These are phyloP conservation scores for Hydrolagus colliei DNA, from an alignment of 2,797 vertebrate species.

Conservation along the genomic window DNA sequence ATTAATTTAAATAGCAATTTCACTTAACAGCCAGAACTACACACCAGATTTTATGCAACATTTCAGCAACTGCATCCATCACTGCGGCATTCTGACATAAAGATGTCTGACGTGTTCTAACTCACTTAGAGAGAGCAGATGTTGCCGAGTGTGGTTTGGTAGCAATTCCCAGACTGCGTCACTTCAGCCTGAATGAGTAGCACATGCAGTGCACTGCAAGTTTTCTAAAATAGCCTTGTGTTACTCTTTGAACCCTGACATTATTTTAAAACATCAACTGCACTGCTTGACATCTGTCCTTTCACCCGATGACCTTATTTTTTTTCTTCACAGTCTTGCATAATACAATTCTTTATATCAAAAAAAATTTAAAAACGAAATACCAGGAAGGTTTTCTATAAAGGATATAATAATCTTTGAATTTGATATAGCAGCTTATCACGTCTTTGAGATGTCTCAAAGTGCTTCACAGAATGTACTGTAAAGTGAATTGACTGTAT, in stretches of 20 bases:
- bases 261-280: constrained; percentile 52
- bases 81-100: constrained; percentile 94
- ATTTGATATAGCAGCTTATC: too few relatives aligned
- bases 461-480: too few relatives aligned
- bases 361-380: not conserved
- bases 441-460: too few relatives aligned
- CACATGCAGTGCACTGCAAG: constrained; percentile 87
- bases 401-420: not conserved
- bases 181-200: constrained; percentile 98
- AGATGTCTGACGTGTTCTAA: constrained; percentile 99
- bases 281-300: constrained; percentile 65
- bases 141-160: constrained; percentile 86
- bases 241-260: constrained; percentile 60
- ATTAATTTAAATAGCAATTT: constrained; percentile 97
- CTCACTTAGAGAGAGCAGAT: constrained; percentile 99
- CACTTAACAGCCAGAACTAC: constrained; percentile 91
- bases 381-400: not conserved
- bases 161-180: constrained; percentile 97
- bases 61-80: constrained; percentile 94
- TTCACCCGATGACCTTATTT: constrained; percentile 48
- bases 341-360: not conserved
- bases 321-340: not conserved
- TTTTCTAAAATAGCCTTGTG: constrained; percentile 70
- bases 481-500: too few relatives aligned
- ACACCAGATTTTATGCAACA: constrained; percentile 82